A percentile compares a stretch with the other conserved stretches of the same genome.
Conservation (phyloP, 2,797 vertebrate species). For the Pelochelys cantorii region DNA sequence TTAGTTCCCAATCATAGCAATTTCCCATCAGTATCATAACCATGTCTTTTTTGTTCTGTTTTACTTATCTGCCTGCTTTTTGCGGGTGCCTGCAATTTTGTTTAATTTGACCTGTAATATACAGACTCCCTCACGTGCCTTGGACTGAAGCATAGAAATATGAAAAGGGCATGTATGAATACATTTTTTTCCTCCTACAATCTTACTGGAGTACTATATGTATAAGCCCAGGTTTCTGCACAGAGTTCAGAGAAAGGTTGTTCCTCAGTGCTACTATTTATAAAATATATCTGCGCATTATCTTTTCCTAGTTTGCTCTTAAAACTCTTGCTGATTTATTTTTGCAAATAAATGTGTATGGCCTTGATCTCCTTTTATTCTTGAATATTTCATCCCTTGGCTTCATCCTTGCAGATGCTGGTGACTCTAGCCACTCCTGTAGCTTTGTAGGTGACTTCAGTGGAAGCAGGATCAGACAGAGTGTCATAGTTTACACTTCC, state of each 20-base stretch:
- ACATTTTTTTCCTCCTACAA: conserved; percentile 27
- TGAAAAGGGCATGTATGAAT: conserved; percentile 32
- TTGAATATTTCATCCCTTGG: background rate
- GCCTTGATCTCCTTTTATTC: background rate
- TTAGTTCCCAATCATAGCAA: background rate
- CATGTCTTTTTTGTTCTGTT: background rate
- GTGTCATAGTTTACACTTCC: background rate
- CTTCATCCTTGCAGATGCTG: background rate
- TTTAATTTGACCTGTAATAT: conserved; percentile 5
- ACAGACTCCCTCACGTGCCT: conserved; percentile 7
- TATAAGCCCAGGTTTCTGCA: background rate
- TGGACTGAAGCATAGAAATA: conserved; percentile 17
- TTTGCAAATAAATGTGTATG: background rate
- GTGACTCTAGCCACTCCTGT: background rate
- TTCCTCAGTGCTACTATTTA: background rate
- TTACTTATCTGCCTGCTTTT: background rate
- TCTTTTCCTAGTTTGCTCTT: background rate
- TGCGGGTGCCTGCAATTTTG: conserved; percentile 23
- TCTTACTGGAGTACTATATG: background rate
- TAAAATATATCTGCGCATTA: background rate
- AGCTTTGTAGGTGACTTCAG: background rate
- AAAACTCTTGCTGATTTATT: background rate
- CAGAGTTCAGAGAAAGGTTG: conserved; percentile 24
- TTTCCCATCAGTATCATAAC: background rate
- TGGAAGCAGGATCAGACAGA: background rate